These are phyloP conservation scores for Meloidogyne floridensis DNA, from an alignment of 1,140 invertebrate species.

Conservation along the genomic window DNA sequence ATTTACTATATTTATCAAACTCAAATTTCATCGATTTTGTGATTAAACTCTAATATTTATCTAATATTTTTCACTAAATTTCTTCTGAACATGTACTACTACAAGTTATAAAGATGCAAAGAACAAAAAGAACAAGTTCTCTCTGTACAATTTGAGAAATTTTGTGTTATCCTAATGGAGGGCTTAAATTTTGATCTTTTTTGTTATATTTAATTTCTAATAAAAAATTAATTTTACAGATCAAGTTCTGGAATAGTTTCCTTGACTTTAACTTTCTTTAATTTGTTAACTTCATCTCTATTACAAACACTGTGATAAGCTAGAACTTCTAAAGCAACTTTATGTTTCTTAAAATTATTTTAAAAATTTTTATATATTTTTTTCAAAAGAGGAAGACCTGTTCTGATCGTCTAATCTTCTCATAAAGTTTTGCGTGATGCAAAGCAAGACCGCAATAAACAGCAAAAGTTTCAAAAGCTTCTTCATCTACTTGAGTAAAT, in stretches of 20 bases:
- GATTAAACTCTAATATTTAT: no score
- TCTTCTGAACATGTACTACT: no score
- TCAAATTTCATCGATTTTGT: no score
- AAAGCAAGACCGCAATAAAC: conserved; percentile 82
- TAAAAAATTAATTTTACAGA: conserved; percentile 56
- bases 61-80: no score
- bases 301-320: conserved; percentile 81
- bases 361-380: neutral
- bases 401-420: conserved; percentile 80
- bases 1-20: no score
- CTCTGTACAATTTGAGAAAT: no score
- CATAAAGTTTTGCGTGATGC: conserved; percentile 82
- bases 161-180: no score
- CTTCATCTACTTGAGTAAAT: conserved; percentile 79
- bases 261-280: conserved; percentile 66
- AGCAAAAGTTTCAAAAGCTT: conserved; percentile 81
- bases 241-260: conserved; percentile 65
- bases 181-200: no score
- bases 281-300: conserved; percentile 73
- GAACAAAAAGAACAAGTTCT: no score
- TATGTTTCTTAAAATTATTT: conserved; percentile 72
- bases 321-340: conserved; percentile 79
- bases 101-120: no score
- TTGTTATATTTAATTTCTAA: conserved; percentile 6
- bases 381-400: conserved; percentile 67